These are phyloP conservation scores for Drosophila histrio DNA, from an alignment of 2,888 invertebrate genomes.

Conservation along the genomic window DNA sequence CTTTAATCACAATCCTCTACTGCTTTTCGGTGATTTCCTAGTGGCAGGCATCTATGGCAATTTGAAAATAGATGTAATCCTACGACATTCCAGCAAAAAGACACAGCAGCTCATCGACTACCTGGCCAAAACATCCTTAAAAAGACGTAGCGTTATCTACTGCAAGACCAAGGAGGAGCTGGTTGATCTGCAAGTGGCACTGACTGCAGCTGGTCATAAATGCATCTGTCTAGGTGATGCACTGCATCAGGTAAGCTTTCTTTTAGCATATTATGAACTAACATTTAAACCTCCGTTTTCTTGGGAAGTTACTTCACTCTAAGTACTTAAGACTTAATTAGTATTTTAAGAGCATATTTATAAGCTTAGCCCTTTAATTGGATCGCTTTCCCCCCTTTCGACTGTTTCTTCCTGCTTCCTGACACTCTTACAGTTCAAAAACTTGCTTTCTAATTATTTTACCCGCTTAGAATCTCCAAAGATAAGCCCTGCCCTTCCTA, in stretches of 20 bases:
- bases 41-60: constrained; percentile 60
- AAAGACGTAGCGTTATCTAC: constrained; percentile 43
- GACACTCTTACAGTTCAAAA: too few species aligned
- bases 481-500: too few species aligned
- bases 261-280: too few species aligned
- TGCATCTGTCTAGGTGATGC: constrained; percentile 3
- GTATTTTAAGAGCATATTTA: too few species aligned
- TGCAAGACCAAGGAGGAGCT: constrained; percentile 43
- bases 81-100: constrained; percentile 27
- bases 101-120: constrained; percentile 13
- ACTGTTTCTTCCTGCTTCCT: too few species aligned
- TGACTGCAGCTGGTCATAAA: constrained; percentile 4
- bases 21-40: constrained; percentile 59
- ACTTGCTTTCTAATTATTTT: too few species aligned
- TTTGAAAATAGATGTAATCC: constrained; percentile 21
- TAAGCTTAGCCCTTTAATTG: too few species aligned
- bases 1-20: constrained; percentile 27
- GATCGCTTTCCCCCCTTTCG: too few species aligned
- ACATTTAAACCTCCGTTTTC: too few species aligned
- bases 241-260: constrained; percentile 10
- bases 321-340: too few species aligned
- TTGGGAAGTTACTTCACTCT: too few species aligned
- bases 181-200: neutral
- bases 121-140: neutral
- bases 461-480: too few species aligned